These are phyloP conservation scores for Campoletis raptor DNA, from an alignment of 2,888 invertebrate species.

Conservation along the genomic window DNA sequence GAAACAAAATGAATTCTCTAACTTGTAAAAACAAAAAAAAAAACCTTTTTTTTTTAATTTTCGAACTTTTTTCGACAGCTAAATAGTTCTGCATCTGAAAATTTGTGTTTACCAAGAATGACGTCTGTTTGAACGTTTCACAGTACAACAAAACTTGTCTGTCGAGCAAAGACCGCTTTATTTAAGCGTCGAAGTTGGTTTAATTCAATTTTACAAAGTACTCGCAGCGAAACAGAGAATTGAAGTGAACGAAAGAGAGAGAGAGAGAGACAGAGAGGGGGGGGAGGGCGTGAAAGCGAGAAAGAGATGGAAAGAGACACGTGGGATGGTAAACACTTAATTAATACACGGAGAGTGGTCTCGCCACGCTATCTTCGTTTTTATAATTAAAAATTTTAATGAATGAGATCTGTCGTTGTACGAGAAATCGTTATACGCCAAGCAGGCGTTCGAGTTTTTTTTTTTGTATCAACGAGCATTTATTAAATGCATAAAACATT, in stretches of 20 bases:
- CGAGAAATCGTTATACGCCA: not conserved
- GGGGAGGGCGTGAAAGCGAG: not conserved
- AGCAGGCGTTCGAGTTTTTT: not conserved
- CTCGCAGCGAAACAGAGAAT: conserved; percentile 1
- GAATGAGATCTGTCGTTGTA: conserved; percentile 49
- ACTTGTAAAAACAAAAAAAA: not conserved
- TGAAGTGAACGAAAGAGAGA: conserved; percentile 19
- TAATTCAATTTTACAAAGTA: conserved; percentile 46
- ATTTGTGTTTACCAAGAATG: not conserved
- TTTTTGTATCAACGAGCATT: conserved; percentile 12
- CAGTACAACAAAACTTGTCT: not conserved
- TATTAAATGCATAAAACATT: conserved; percentile 6
- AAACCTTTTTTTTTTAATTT: not conserved
- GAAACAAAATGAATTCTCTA: not conserved
- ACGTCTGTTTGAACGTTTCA: conserved; percentile 9
- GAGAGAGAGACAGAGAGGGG: not conserved
- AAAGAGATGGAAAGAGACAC: conserved; percentile 6
- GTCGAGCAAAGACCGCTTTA: conserved; percentile 2
- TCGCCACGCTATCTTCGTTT: conserved; percentile 47
- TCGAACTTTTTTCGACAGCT: not conserved
- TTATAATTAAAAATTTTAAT: conserved; percentile 57
- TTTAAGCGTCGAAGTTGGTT: conserved; percentile 47
- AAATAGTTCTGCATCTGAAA: not conserved
- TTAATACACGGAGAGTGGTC: conserved; percentile 42
- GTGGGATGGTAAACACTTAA: conserved; percentile 55